Evolutionary conservation across 2,888 invertebrate species (phyloP).

Genomic region (Dromius quadrimaculatus): DNA sequence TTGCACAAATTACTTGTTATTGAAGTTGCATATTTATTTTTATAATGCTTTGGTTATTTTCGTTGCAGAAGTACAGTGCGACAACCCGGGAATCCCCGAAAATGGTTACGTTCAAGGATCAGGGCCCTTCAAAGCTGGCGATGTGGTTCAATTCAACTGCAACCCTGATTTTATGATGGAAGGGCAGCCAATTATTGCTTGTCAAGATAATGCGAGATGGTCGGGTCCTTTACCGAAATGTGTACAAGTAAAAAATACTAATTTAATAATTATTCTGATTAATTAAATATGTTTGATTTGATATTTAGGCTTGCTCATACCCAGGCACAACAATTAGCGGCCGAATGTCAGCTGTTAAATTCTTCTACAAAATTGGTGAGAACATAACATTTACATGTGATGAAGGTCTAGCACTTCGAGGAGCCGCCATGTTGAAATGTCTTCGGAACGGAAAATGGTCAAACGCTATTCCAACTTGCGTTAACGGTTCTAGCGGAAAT

Average conservation of each 20-base stretch:
- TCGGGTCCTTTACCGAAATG: constrained; percentile 87
- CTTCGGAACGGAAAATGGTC: constrained; percentile 89
- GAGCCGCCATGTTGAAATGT: constrained; percentile 84
- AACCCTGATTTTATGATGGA: constrained; percentile 90
- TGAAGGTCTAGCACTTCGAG: constrained; percentile 79
- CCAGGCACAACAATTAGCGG: constrained; percentile 89
- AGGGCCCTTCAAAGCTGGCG: constrained; percentile 84
- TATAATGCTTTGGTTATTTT: constrained; percentile 5
- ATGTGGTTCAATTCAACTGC: constrained; percentile 89
- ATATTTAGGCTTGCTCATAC: constrained; percentile 82
- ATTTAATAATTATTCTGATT: not conserved
- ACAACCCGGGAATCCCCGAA: constrained; percentile 78
- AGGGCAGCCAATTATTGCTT: constrained; percentile 89
- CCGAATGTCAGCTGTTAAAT: constrained; percentile 87
- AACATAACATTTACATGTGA: constrained; percentile 88
- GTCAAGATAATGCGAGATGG: constrained; percentile 90
- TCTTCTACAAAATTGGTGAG: constrained; percentile 89
- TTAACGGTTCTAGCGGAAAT: constrained; percentile 54
- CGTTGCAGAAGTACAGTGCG: constrained; percentile 81
- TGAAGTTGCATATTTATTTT: not conserved
- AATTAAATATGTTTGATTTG: not conserved
- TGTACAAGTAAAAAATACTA: constrained; percentile 38
- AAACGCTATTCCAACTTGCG: constrained; percentile 84
- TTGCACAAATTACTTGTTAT: too few species aligned
- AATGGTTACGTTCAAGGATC: constrained; percentile 85